These are phyloP conservation scores for Dendroctonus ponderosae DNA, from an alignment of 1,140 invertebrate species.

Conservation along the genomic window DNA sequence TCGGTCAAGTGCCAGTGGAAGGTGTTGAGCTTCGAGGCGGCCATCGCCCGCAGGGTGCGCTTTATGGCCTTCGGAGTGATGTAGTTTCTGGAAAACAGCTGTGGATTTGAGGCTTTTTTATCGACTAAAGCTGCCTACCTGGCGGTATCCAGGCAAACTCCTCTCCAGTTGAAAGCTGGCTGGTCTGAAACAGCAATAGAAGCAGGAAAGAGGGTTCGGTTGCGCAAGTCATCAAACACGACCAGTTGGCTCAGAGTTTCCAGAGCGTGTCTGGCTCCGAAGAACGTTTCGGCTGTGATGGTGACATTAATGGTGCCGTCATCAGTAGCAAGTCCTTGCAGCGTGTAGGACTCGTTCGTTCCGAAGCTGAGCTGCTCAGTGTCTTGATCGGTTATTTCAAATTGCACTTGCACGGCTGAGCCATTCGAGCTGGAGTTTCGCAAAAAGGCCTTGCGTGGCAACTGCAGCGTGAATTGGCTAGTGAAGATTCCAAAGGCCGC, in stretches of 20 bases:
- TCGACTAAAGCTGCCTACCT: background rate
- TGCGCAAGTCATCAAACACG: slow-evolving; percentile 61
- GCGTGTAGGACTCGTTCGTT: slow-evolving; percentile 70
- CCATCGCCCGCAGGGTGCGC: slow-evolving; percentile 76
- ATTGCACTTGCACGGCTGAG: background rate
- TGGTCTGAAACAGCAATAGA: slow-evolving; percentile 50
- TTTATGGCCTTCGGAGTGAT: slow-evolving; percentile 63
- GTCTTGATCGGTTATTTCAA: slow-evolving; percentile 19
- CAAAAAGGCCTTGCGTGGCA: slow-evolving; percentile 10
- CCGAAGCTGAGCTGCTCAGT: slow-evolving; percentile 4
- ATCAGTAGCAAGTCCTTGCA: slow-evolving; percentile 55
- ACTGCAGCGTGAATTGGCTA: background rate
- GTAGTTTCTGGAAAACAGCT: slow-evolving; percentile 59
- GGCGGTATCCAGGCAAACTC: background rate
- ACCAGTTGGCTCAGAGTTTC: slow-evolving; percentile 77
- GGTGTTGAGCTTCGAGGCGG: slow-evolving; percentile 74
- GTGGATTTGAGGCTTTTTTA: background rate
- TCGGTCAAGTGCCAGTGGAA: slow-evolving; percentile 85
- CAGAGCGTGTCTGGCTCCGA: slow-evolving; percentile 72
- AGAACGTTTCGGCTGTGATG: slow-evolving; percentile 66
- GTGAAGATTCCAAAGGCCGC: slow-evolving; percentile 12
- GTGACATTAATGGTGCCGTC: slow-evolving; percentile 58
- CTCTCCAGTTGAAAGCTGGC: background rate
- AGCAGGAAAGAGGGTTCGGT: slow-evolving; percentile 56
- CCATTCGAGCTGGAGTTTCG: background rate